Evolutionary conservation across 92 coral and sea anemone genomes (phyloP), one percentile per base, ranked within the genome.

Genomic region (Isaurus tuberculatus): DNA sequence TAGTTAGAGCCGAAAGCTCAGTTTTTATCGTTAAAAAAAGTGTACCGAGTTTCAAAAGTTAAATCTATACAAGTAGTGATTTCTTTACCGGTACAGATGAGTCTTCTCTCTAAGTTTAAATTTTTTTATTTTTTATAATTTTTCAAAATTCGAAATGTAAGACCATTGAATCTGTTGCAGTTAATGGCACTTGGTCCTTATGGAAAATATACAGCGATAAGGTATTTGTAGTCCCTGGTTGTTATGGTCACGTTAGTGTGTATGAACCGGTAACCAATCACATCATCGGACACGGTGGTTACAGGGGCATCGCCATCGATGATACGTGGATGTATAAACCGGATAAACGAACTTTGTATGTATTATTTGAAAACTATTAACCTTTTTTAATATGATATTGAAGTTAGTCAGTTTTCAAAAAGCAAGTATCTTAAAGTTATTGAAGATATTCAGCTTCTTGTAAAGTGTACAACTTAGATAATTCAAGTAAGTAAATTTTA

Each of bases 201-300:
- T 36, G 40, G 27, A 33, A 58, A 69, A 32, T 74, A 20, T 0
- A 20, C 26, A 17, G 61, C 3, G 27, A 14, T 8, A 22, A 42
- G 0, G 49, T 14, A 13, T 44, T 68, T 25, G 19, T 4, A 60
- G 66, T 28, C 31, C 28, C 19, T 71, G 87, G 86, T 28, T 85
- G 94, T 20, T 73, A 91, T 87, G 98, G 98, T 14, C 95, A 94
- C 30, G 57, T 79, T 11, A 80, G 86, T 86, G 86, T 86, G 44
- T 86, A 80, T 31, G 89, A 86, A 22, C 75, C 80, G 13, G 27
- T 30, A 30, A 55, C 89, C n/a, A 28, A 58, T 43, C 27, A 29
- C 26, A 86, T 86, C 37, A 79, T 57, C 58, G 89, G 74, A 28
- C 83, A 86, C 43, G 89, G 86, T 25, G 89, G 89, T 26, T 72